These are phyloP conservation scores for Papilio protenor DNA, from an alignment of 2,888 invertebrate genomes.

Conservation along the genomic window DNA sequence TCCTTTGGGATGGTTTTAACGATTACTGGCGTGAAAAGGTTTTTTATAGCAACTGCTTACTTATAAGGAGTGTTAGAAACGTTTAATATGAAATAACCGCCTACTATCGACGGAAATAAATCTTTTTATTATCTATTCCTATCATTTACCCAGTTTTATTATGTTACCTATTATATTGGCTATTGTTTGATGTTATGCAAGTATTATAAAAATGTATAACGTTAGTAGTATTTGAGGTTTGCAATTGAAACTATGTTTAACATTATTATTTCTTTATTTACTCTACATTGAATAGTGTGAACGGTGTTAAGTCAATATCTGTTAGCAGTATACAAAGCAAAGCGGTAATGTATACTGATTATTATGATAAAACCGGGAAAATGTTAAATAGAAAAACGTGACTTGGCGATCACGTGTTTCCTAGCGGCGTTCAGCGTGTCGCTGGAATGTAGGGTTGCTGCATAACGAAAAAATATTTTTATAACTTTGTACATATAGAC, in stretches of 20 bases:
- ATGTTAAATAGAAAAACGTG: slow-evolving; percentile 22
- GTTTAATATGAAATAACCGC: neutral
- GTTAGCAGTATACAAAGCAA: neutral
- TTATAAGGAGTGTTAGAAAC: neutral
- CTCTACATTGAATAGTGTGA: neutral
- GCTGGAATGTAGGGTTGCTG: slow-evolving; percentile 15
- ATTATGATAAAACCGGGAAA: slow-evolving; percentile 9
- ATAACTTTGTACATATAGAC: too few species aligned
- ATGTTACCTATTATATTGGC: neutral
- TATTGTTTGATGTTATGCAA: slow-evolving; percentile 8
- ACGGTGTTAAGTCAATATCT: neutral
- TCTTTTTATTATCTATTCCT: neutral
- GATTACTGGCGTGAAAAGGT: neutral
- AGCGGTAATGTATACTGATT: slow-evolving; percentile 12
- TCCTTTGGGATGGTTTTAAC: neutral
- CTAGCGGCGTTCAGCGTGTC: slow-evolving; percentile 11
- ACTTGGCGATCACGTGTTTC: slow-evolving; percentile 27
- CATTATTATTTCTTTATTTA: neutral
- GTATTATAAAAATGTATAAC: neutral
- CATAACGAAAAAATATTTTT: neutral
- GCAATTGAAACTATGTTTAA: neutral
- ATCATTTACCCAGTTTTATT: neutral
- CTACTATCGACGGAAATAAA: neutral
- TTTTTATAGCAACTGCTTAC: neutral
- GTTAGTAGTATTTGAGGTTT: neutral